Evolutionary conservation across 2,797 vertebrate genomes (phyloP).

Genomic region (Enteromius viviparus): DNA sequence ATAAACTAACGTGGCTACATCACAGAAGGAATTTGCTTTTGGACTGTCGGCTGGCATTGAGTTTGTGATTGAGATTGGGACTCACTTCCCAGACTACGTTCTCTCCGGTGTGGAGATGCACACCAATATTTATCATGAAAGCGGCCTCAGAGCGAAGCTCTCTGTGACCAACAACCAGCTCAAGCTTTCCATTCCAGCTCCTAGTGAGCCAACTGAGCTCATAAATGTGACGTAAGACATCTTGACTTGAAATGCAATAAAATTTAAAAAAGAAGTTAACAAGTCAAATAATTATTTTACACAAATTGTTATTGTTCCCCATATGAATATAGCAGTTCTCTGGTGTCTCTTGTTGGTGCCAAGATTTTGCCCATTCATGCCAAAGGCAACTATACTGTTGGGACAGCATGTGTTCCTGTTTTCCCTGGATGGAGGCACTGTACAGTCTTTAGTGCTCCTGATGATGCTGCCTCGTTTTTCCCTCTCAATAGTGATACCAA

Average conservation of each 20-base stretch:
- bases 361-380: slow-evolving; percentile 77
- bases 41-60: slow-evolving; percentile 88
- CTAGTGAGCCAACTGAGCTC: slow-evolving; percentile 77
- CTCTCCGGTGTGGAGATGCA: slow-evolving; percentile 85
- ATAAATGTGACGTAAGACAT: slow-evolving; percentile 83
- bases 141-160: slow-evolving; percentile 79
- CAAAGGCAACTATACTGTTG: slow-evolving; percentile 66
- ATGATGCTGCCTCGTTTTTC: slow-evolving; percentile 81
- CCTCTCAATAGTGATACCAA: slow-evolving; percentile 87
- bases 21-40: slow-evolving; percentile 74
- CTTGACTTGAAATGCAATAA: not conserved
- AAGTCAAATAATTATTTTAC: not conserved
- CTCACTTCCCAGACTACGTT: slow-evolving; percentile 85
- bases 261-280: not conserved
- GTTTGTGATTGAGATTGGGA: slow-evolving; percentile 85
- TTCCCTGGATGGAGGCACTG: slow-evolving; percentile 86
- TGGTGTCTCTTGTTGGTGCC: slow-evolving; percentile 80
- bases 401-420: slow-evolving; percentile 76
- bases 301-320: not conserved
- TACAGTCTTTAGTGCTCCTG: slow-evolving; percentile 73
- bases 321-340: slow-evolving; percentile 75
- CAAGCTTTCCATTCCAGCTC: slow-evolving; percentile 85
- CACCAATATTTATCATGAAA: slow-evolving; percentile 89
- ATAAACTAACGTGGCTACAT: not conserved
- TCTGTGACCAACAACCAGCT: slow-evolving; percentile 73